Evolutionary conservation across 2,888 invertebrate genomes (phyloP), one percentile per base, ranked within the genome.

Genomic region (Colletes collaris): DNA sequence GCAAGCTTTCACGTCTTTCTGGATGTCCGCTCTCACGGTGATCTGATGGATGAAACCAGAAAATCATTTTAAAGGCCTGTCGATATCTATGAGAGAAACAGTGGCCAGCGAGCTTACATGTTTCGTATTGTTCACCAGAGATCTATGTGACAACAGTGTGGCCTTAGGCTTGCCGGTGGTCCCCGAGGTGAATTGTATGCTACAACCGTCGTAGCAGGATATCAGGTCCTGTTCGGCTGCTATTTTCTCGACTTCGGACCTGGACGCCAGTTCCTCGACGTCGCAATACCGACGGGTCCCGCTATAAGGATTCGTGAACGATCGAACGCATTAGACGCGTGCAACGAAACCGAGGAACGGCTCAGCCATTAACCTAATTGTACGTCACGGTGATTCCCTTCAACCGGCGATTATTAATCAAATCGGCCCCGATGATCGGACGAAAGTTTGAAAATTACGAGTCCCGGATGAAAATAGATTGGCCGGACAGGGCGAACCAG

Each of bases 101-200:
- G 27, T 27, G 27, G 27, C 27, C 27, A 27, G 27, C 27, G 27
- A 27, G 27, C 27, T 27, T 70, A 95, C 93, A 86, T 95, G 94
- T 88, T 94, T 95, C 6, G 96, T 94, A 91, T 98, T 98, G 92
- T 98, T 98, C 3, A 97, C 94, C 19, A 97, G 93, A 79, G 95
- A 95, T 88, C 95, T 95, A 90, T 98, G 97, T 2, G 95, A 95
- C 0, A 97, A 88, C 0, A 95, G 90, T 0, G 96, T 95, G 2
- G 96, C 98, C 92, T 98, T 98, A 0, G 98, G 97, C 53, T 93
- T 91, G n/a, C 96, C 96, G 0, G 98, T 97, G 0, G 97, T 97
- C 19, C 97, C 97, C 0, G 97, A 98, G 0, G 97, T 97, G 90
- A 97, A 97, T 90, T 97, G 95, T 84, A 98, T 96, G 90, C 96